Evolutionary conservation across 2,797 vertebrate species (phyloP), one percentile per base, ranked within the genome.

Genomic region (Siniperca undulata): DNA sequence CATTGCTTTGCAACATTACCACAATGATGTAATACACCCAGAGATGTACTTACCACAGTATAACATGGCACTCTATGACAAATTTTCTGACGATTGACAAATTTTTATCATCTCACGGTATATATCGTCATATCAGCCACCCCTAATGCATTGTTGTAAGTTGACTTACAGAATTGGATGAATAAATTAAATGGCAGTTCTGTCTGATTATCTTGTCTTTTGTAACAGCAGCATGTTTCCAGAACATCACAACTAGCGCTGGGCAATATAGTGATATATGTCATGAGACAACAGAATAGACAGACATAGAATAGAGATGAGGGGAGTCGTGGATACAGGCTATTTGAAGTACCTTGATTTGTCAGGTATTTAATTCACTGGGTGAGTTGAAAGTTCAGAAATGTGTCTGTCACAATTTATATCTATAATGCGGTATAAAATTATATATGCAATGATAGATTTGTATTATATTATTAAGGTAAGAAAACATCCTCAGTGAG

Each of bases 361-460:
- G 7, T 70, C 19, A 62, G 56, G 46, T 72, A 24, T 60, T 75
- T 27, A 30, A 73, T 62, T 38, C n/a, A 19, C n/a, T 52, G n/a
- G 13, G 1, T 55, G 7, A 74, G 50, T 24, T 12, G 53, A 30
- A 74, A 40, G 44, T 44, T 73, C 36, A 34, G 2, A 50, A 27
- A 50, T 58, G 1, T 36, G 4, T 69, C 17, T 55, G 55, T 40
- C 22, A 48, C 17, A n/a, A 60, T n/a, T 20, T 30, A 2, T n/a
- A 48, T 46, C 2, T 52, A 36, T 14, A 65, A 58, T 58, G 20
- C 0, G 11, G 13, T 34, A 42, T 10, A 36, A 66, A 16, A 46
- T 40, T 0, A 58, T 19, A 34, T 27, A 3, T 13, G 44, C 44
- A 10, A n/a, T 55, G 8, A 42, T 12, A 24, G 24, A 61, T 60